Evolutionary conservation across 1,140 invertebrate genomes (phyloP), one percentile per base, ranked within the genome.

Genomic region (Parapsyche elsis): DNA sequence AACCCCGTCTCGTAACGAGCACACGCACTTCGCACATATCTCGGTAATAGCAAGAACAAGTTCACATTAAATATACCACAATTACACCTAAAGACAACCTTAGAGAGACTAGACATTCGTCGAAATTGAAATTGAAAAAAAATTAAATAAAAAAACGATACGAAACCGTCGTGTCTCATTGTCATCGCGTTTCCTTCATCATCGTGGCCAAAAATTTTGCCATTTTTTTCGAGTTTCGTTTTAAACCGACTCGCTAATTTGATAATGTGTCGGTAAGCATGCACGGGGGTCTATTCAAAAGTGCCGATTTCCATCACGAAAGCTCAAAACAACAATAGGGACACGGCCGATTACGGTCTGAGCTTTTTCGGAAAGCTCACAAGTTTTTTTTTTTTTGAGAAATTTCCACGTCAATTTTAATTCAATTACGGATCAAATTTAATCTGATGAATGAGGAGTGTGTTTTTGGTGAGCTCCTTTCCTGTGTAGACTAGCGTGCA

Each of bases 201-300:
- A 14, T 53, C 16, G 10, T 53, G 4, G 49, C 16, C 2, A 53
- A 14, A n/a, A n/a, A 53, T 12, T 2, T 7, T 38, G 30, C 30
- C 7, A 38, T 53, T 53, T 53, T 53, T 53, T 53, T 46, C 10
- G 16, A 53, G 16, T 2, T 53, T 53, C 49, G 12, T 53, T 53
- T 53, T 53, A 53, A 26, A 24, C 64, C 23, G 24, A 23, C 10
- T 10, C n/a, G 64, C 64, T 67, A 67, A 67, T 67, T 67, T 67
- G 64, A 67, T 67, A 67, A 67, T 67, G 24, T 67, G 64, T 67
- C 64, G 21, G 64, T 23, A 9, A 26, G 14, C 64, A 24, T 67
- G 64, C 64, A 67, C 64, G 64, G 64, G 21, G 64, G 64, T 67
- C 64, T 67, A 67, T 67, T 67, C 64, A 67, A 67, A 67, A 67